phyloP scores from a whole-genome alignment of 2,888 invertebrate species.

The Aethes cnicana region DNA sequence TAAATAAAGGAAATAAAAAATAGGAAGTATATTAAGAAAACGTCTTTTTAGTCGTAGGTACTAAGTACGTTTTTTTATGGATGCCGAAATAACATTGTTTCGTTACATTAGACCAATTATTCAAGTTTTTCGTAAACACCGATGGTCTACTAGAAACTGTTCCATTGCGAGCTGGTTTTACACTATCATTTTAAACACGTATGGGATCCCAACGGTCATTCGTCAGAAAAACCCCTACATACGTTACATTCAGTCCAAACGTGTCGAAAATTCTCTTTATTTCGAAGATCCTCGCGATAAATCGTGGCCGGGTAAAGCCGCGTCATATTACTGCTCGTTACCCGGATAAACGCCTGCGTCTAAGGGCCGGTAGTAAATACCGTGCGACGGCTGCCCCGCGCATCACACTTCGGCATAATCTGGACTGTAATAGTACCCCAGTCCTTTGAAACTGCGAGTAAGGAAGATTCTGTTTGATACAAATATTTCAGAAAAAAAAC shows the following conservation, averaged over 20 bases:
- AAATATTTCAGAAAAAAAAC: too few relatives aligned
- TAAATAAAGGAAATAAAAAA: too few relatives aligned
- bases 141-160: too few relatives aligned
- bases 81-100: too few relatives aligned
- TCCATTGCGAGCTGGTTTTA: too few relatives aligned
- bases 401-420: slow-evolving; percentile 26
- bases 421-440: slow-evolving; percentile 13
- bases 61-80: too few relatives aligned
- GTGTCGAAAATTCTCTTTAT: slow-evolving; percentile 3
- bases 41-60: too few relatives aligned
- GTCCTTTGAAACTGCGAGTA: background rate
- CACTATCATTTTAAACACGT: too few relatives aligned
- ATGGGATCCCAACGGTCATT: background rate
- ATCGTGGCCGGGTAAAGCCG: slow-evolving; percentile 19
- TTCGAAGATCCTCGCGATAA: slow-evolving; percentile 16
- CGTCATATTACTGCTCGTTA: slow-evolving; percentile 14
- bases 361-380: slow-evolving; percentile 23
- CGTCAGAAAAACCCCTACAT: background rate
- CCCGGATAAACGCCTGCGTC: slow-evolving; percentile 21
- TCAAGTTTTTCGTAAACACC: too few relatives aligned
- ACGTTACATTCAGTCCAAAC: background rate
- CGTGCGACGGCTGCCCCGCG: slow-evolving; percentile 13
- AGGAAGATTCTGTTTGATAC: too few relatives aligned
- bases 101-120: too few relatives aligned
- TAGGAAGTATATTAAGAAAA: too few relatives aligned